Conservation (phyloP, 1,140 invertebrate genomes). For the Musca vetustissima region DNA sequence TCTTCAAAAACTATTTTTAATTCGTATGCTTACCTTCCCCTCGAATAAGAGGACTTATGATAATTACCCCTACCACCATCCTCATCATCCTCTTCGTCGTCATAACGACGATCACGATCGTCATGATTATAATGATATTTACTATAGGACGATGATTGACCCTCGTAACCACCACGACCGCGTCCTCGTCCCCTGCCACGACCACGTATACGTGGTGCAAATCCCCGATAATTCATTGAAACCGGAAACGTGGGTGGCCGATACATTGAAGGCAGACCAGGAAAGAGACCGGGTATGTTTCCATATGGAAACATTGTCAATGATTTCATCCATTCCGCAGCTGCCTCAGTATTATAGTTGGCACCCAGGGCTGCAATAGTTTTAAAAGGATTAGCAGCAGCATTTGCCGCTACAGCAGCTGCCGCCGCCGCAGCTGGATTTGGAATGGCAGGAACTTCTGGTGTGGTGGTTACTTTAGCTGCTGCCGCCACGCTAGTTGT, state of each 20-base stretch:
- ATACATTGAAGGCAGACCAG: conserved; percentile 39
- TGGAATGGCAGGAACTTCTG: background rate
- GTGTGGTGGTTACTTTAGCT: background rate
- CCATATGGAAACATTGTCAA: conserved; percentile 49
- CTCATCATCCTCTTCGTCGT: conserved; percentile 36
- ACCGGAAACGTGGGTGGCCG: conserved; percentile 41
- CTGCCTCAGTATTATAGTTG: conserved; percentile 41
- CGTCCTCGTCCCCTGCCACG: conserved; percentile 37
- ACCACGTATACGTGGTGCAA: conserved; percentile 41
- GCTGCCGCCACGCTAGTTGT: conserved; percentile 11
- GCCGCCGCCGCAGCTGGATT: conserved; percentile 18
- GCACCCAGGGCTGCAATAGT: conserved; percentile 28
- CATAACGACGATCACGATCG: conserved; percentile 33
- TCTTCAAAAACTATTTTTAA: background rate
- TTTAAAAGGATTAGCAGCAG: conserved; percentile 33
- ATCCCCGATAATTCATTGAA: conserved; percentile 46
- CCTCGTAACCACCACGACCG: conserved; percentile 39
- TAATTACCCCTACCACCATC: conserved; percentile 30
- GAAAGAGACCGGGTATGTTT: conserved; percentile 37
- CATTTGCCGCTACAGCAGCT: conserved; percentile 34
- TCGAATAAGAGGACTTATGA: conserved; percentile 34
- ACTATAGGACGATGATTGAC: conserved; percentile 39
- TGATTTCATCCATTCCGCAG: conserved; percentile 52
- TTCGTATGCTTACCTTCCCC: conserved; percentile 27
- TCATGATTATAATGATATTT: conserved; percentile 34